Evolutionary conservation across 2,113 vertebrate genomes (phyloP).

Genomic region (Connochaetes taurinus): DNA sequence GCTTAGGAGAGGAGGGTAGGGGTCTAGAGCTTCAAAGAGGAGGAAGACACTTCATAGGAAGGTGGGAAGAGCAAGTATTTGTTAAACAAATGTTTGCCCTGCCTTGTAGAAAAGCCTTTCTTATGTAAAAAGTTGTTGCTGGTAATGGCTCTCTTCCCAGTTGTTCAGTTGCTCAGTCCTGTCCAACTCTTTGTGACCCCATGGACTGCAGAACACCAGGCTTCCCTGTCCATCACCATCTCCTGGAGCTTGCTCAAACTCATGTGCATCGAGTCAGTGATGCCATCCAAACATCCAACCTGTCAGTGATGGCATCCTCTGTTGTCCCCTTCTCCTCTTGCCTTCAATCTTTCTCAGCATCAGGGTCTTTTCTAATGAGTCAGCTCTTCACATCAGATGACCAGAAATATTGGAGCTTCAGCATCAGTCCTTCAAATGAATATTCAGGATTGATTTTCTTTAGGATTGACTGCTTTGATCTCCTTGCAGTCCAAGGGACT

Average conservation of each 20-base stretch:
- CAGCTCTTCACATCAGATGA: neutral
- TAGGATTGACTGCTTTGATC: neutral
- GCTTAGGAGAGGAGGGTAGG: neutral
- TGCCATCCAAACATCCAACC: neutral
- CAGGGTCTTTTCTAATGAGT: neutral
- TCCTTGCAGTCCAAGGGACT: neutral
- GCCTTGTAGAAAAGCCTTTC: neutral
- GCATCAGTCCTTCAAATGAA: neutral
- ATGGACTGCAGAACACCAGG: neutral
- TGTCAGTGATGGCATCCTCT: neutral
- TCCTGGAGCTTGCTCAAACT: neutral
- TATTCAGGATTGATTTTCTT: neutral
- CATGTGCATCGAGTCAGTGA: accelerated
- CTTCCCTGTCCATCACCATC: neutral
- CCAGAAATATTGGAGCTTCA: neutral
- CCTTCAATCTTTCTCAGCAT: neutral
- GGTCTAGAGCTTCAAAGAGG: neutral
- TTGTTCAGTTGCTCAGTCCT: neutral
- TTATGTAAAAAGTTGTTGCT: neutral
- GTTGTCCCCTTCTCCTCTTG: neutral
- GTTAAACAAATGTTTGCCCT: neutral
- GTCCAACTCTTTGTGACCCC: neutral
- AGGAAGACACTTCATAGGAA: neutral
- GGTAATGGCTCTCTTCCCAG: neutral
- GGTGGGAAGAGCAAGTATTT: neutral